Conservation (phyloP, 2,113 vertebrate genomes). For the Illadopsis cleaveri region DNA sequence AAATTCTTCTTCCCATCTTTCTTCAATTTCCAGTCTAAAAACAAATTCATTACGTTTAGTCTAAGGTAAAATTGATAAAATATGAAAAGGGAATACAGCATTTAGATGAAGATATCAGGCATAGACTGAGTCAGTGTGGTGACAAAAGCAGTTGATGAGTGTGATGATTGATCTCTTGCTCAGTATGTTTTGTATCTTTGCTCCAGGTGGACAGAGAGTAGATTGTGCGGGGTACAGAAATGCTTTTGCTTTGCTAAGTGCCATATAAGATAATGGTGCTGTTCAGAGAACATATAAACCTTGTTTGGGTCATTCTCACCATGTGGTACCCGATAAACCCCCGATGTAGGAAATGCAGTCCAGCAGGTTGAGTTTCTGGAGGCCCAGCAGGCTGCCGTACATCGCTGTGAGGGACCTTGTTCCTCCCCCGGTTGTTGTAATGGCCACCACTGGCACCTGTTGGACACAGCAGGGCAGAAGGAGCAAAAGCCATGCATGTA, state of each 20-base stretch:
- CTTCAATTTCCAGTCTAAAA: conserved; percentile 48
- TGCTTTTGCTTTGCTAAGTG: not conserved
- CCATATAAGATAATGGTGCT: not conserved
- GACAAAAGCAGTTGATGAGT: not conserved
- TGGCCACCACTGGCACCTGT: conserved; percentile 84
- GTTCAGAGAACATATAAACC: not conserved
- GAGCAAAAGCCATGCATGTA: fast-evolving
- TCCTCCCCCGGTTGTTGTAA: conserved; percentile 86
- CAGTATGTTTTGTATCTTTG: not conserved
- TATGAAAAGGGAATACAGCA: not conserved
- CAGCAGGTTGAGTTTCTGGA: conserved; percentile 83
- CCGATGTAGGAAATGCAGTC: conserved; percentile 83
- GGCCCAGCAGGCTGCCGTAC: conserved; percentile 80
- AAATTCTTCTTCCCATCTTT: conserved; percentile 44
- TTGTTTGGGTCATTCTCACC: conserved; percentile 72
- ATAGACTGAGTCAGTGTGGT: not conserved
- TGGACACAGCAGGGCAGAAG: not conserved
- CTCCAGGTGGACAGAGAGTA: not conserved
- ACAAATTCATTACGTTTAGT: conserved; percentile 15
- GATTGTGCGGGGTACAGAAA: not conserved
- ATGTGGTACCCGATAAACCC: conserved; percentile 88
- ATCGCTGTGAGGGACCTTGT: conserved; percentile 80
- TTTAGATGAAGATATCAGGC: not conserved
- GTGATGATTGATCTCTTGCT: not conserved
- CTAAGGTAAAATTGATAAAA: conserved; percentile 27